phyloP scores from a whole-genome alignment of 2,113 vertebrate genomes.

The Cyrtonyx montezumae region DNA sequence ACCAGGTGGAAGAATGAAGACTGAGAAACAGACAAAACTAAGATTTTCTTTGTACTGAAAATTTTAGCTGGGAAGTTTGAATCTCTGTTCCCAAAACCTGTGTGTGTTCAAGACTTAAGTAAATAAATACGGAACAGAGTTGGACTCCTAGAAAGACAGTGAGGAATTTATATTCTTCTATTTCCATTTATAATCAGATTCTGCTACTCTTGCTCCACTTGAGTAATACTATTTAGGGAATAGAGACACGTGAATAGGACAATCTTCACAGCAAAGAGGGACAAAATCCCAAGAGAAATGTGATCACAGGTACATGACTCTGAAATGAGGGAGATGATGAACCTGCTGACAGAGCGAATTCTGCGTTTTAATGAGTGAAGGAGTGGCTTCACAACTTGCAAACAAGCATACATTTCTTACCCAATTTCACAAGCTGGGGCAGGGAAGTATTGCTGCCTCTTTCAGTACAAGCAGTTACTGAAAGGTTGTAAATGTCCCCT shows the following conservation, averaged over 20 bases:
- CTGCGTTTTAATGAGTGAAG: background rate
- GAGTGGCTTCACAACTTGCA: background rate
- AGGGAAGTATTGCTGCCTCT: conserved; percentile 89
- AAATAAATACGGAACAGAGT: background rate
- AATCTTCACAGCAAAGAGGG: background rate
- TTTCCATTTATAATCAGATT: background rate
- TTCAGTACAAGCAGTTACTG: conserved; percentile 93
- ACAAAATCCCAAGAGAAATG: background rate
- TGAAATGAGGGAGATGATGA: background rate
- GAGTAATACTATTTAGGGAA: background rate
- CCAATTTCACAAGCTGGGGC: conserved; percentile 89
- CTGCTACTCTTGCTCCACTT: background rate
- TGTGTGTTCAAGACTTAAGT: background rate
- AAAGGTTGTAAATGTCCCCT: conserved; percentile 96
- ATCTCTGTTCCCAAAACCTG: background rate
- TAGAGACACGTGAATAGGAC: background rate
- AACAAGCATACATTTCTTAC: conserved; percentile 65
- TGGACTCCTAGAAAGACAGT: background rate
- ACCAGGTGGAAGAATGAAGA: background rate
- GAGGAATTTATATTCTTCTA: background rate
- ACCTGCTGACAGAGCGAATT: background rate
- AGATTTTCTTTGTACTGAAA: background rate
- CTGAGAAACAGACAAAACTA: background rate
- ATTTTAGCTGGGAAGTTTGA: background rate
- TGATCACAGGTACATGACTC: background rate